A percentile compares a stretch with the other conserved stretches of the same genome.
phyloP scores from a whole-genome alignment of 2,113 vertebrate genomes.

The rat (Rattus norvegicus) region DNA sequence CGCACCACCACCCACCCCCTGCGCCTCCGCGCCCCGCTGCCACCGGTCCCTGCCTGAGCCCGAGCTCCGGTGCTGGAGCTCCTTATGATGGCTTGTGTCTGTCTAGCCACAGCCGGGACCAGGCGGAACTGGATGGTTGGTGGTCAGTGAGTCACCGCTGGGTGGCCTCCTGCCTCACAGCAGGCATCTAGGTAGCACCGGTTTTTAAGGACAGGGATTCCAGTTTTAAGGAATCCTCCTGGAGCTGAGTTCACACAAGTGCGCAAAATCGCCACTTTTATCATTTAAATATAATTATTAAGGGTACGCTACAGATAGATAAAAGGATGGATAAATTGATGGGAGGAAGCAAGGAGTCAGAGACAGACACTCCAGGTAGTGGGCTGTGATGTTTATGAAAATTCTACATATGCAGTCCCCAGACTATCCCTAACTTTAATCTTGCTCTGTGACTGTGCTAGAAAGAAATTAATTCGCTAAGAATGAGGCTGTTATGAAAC shows the following conservation, averaged over 20 bases:
- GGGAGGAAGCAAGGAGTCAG: neutral
- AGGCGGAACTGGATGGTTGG: neutral
- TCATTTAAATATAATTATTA: neutral
- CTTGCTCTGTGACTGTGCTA: neutral
- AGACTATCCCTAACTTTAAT: neutral
- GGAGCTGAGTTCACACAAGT: neutral
- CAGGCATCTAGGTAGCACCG: neutral
- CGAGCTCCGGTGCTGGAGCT: neutral
- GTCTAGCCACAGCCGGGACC: neutral
- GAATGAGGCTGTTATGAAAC: neutral
- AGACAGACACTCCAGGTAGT: neutral
- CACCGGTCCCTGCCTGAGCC: neutral
- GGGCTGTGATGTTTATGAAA: neutral
- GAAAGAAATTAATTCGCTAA: conserved; percentile 15
- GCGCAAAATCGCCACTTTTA: neutral
- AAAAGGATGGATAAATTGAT: neutral
- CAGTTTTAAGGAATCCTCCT: neutral
- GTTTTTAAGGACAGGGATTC: neutral
- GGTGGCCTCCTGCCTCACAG: neutral
- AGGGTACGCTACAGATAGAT: neutral
- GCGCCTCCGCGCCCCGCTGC: neutral
- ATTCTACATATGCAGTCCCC: neutral
- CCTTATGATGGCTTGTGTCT: neutral
- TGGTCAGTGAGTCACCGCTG: neutral
- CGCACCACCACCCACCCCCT: neutral